phyloP scores from a whole-genome alignment of 1,140 invertebrate genomes.

The Drosophila serrata region DNA sequence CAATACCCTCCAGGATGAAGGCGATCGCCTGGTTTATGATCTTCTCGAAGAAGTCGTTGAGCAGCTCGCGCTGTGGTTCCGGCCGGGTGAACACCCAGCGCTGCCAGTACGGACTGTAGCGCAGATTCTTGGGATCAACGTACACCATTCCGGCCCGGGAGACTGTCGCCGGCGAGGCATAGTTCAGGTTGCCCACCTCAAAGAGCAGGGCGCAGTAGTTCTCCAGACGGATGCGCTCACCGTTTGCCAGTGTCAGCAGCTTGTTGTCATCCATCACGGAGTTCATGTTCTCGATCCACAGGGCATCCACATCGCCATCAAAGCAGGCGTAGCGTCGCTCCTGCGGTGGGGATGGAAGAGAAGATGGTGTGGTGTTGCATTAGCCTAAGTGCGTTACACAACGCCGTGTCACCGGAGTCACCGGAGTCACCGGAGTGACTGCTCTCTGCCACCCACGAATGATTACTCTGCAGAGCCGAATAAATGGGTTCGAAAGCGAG shows the following conservation, averaged over 20 bases:
- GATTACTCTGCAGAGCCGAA: constrained; percentile 60
- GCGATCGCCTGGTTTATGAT: constrained; percentile 90
- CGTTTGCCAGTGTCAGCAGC: constrained; percentile 94
- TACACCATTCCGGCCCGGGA: constrained; percentile 97
- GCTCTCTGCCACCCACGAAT: constrained; percentile 17
- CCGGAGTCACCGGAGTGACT: constrained; percentile 1
- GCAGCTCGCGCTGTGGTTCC: constrained; percentile 64
- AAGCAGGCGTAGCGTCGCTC: constrained; percentile 94
- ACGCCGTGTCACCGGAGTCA: constrained; percentile 54
- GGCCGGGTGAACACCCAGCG: constrained; percentile 88
- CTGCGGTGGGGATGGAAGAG: constrained; percentile 63
- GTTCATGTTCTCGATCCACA: constrained; percentile 99
- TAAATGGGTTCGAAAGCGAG: constrained; percentile 27
- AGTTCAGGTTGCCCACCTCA: constrained; percentile 95
- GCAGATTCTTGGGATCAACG: constrained; percentile 95
- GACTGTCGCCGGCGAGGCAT: constrained; percentile 96
- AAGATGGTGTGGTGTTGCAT: constrained; percentile 61
- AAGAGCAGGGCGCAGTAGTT: constrained; percentile 94
- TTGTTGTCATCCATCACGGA: constrained; percentile 98
- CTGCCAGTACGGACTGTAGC: constrained; percentile 94
- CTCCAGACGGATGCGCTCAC: constrained; percentile 93
- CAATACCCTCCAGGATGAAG: constrained; percentile 91
- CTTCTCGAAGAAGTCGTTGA: constrained; percentile 80
- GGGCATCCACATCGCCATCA: constrained; percentile 96
- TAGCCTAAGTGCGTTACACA: constrained; percentile 78